Conservation (phyloP, 2,888 invertebrate species). For the Tuberolachnus salignus region DNA sequence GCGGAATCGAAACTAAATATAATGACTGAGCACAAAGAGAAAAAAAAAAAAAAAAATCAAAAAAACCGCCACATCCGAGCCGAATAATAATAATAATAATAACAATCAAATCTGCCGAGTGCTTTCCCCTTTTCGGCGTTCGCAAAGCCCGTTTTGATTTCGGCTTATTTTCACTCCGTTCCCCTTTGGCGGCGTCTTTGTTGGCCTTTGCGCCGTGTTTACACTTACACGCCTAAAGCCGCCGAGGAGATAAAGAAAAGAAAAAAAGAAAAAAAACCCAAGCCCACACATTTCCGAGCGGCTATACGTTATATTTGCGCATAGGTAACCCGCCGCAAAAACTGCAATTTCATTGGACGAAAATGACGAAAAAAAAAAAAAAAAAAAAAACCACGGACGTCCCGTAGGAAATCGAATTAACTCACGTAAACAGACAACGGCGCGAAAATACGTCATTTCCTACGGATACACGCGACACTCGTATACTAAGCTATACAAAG, state of each 20-base stretch:
- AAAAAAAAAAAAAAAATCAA: neutral
- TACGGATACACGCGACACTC: too few relatives aligned
- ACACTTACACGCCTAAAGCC: constrained; percentile 5
- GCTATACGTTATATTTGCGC: constrained; percentile 29
- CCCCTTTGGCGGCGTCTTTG: neutral
- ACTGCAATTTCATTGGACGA: constrained; percentile 28
- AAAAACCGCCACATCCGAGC: too few relatives aligned
- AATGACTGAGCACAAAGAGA: neutral
- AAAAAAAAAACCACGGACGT: neutral
- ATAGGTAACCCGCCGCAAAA: constrained; percentile 32
- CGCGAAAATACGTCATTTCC: constrained; percentile 11
- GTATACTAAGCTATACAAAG: too few relatives aligned
- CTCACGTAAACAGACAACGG: neutral
- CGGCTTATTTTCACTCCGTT: neutral
- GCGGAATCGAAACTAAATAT: neutral
- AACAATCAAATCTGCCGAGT: neutral
- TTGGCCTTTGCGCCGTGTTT: constrained; percentile 23
- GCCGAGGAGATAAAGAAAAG: constrained; percentile 15
- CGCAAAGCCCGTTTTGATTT: constrained; percentile 18
- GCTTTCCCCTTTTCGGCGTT: too few relatives aligned
- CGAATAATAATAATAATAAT: neutral
- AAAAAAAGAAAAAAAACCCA: neutral
- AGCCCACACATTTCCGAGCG: constrained; percentile 17
- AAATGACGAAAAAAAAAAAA: neutral
- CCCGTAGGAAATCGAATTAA: constrained; percentile 40